phyloP scores from a whole-genome alignment of 2,888 invertebrate species.

The Saturnia japonica region DNA sequence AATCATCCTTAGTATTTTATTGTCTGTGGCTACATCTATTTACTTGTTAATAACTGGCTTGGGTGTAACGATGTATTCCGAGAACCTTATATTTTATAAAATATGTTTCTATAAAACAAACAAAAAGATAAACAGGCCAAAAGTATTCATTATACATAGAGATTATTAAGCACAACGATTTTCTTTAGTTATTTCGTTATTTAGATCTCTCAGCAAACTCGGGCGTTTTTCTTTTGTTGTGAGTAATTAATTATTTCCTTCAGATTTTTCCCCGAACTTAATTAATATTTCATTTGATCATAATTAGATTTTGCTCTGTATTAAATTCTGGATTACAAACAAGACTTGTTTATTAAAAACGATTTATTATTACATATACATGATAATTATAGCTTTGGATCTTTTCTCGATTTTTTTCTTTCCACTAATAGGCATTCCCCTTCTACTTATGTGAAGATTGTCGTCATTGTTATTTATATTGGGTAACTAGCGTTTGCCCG shows the following conservation, averaged over 20 bases:
- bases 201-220: not conserved
- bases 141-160: not conserved
- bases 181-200: not conserved
- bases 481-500: too few species aligned
- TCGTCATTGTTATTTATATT: too few species aligned
- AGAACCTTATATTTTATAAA: too few species aligned
- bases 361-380: not conserved
- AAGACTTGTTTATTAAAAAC: not conserved
- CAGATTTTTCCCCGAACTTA: slow-evolving; percentile 4
- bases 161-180: not conserved
- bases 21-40: too few species aligned
- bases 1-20: too few species aligned
- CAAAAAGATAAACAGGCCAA: not conserved
- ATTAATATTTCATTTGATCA: slow-evolving; percentile 10
- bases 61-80: too few species aligned
- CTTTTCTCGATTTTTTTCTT: not conserved
- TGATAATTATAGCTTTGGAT: not conserved
- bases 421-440: not conserved
- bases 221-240: not conserved
- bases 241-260: slow-evolving; percentile 11
- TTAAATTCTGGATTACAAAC: not conserved
- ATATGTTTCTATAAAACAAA: not conserved
- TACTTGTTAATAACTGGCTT: too few species aligned
- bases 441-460: not conserved
- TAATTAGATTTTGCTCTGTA: not conserved